Base-by-base conservation (phyloP, 1,140 invertebrate genomes). In the Geopemphigus sp. region DNA sequence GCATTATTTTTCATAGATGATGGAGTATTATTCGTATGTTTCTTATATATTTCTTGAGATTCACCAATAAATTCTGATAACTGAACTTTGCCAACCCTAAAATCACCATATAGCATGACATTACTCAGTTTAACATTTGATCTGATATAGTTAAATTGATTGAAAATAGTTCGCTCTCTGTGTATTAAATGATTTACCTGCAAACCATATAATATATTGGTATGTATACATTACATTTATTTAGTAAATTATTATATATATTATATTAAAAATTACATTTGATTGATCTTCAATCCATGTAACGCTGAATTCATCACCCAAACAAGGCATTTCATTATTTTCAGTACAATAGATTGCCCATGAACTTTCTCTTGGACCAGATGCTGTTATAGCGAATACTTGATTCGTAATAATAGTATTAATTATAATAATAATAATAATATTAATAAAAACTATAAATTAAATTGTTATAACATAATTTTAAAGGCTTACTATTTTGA, bases 401-500 rank as follows among this genome's bases (percentile, higher is more conserved):
- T 24, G 0, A 63, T 63, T 50, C 4, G 11, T 50, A 50, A 50
- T 12, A 50, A 50, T 50, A 12, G 12, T 12, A 50, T 6, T 50
- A 50, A 50, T 50, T 8, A 14, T 4, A 50, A 5, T 8, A 12
- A 50, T 50, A 50, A 50, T 39, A 39, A 39, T 39, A 4, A 39
- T 39, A 3, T 4, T 39, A 39, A 39, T 39, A 39, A 4, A 39
- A 39, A n/a, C n/a, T 39, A 39, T 39, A 39, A 39, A n/a, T n/a
- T n/a, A n/a, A n/a, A n/a, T n/a, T n/a, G n/a, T n/a, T 39, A 39
- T 39, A 39, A 39, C 8, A 39, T 39, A 3, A 39, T 19, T 63
- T 63, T 11, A 3, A 56, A 8, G 59, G 83, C 84, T 84, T 84
- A 90, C 89, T 86, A 83, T 89, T 88, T 70, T 87, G 86, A 82